Conservation (phyloP, 2,113 vertebrate species). For the Pristiophorus japonicus region DNA sequence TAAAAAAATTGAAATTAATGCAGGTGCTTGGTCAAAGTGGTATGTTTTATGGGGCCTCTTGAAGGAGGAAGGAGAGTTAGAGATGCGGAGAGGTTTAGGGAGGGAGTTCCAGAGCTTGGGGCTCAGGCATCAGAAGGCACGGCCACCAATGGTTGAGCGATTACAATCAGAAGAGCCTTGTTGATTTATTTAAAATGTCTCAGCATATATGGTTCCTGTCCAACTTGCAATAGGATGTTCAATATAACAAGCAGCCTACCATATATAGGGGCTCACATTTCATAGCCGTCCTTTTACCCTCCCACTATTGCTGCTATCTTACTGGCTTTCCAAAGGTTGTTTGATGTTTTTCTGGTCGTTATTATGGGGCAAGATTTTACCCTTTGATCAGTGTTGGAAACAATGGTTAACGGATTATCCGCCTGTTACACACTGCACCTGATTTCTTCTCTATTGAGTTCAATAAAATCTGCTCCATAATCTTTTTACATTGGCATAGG, state of each 20-base stretch:
- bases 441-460: not conserved
- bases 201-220: not conserved
- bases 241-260: not conserved
- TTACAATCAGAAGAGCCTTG: not conserved
- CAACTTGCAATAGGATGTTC: not conserved
- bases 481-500: not conserved
- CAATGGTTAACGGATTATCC: no score
- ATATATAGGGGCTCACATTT: not conserved
- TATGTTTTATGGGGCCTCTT: no score
- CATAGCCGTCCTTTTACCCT: not conserved
- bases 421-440: not conserved
- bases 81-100: no score
- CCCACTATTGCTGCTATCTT: not conserved
- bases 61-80: no score
- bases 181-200: not conserved
- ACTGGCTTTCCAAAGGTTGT: not conserved
- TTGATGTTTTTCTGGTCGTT: not conserved
- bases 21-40: no score
- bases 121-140: no score
- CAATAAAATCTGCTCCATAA: not conserved
- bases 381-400: not conserved
- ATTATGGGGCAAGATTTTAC: not conserved
- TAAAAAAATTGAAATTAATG: no score
- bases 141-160: no score
- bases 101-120: no score